phyloP scores from a whole-genome alignment of 2,797 vertebrate genomes.

The Urocyon cinereoargenteus region DNA sequence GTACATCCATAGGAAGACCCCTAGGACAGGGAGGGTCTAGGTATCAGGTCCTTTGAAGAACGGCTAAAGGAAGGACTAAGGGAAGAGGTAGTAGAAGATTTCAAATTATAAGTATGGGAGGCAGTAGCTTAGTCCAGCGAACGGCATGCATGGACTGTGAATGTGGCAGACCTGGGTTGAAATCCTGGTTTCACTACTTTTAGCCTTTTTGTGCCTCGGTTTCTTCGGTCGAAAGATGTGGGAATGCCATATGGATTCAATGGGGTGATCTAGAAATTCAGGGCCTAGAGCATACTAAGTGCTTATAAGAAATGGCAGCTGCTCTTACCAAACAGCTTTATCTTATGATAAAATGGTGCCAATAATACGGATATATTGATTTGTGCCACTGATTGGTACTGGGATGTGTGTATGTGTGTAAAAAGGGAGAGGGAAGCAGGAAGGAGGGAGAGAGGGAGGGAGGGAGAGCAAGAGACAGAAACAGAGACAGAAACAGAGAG shows the following conservation, averaged over 20 bases:
- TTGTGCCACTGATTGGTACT: slow-evolving; percentile 21
- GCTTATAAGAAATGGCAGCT: slow-evolving; percentile 46
- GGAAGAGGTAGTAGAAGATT: neutral
- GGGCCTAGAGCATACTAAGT: neutral
- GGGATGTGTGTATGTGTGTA: neutral
- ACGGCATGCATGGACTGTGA: neutral
- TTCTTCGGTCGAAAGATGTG: neutral
- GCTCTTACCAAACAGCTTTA: slow-evolving; percentile 20
- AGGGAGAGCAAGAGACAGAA: neutral
- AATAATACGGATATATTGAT: neutral
- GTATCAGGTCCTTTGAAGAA: slow-evolving; percentile 4
- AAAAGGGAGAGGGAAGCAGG: neutral
- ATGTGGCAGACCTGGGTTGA: neutral
- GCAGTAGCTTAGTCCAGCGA: neutral
- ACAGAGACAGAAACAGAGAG: neutral
- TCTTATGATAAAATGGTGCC: neutral
- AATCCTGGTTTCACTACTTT: slow-evolving; percentile 27
- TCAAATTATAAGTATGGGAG: neutral
- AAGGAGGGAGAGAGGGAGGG: neutral
- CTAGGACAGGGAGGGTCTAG: neutral
- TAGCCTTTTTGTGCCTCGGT: slow-evolving; percentile 15
- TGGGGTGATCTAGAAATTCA: slow-evolving; percentile 26
- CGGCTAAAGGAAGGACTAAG: neutral
- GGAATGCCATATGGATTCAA: slow-evolving; percentile 1
- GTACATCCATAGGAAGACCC: slow-evolving; percentile 8